Base-by-base conservation (phyloP, 2,113 vertebrate genomes). In the Heterotis niloticus region DNA sequence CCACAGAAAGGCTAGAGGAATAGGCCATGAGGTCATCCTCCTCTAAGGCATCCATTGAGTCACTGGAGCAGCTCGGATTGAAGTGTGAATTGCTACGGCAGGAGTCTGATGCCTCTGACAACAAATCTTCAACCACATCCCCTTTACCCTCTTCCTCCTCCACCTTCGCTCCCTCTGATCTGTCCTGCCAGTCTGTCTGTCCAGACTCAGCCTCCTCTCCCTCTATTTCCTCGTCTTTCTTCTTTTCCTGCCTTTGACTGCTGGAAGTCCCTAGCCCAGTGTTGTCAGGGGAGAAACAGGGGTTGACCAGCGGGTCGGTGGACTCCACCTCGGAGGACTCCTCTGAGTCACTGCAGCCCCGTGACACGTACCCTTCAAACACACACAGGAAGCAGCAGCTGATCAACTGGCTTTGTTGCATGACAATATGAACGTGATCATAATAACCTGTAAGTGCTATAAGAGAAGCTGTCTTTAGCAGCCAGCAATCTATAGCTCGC, bases 261-360 rank as follows among this genome's bases (percentile, higher is more conserved):
- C 10, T 78, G 13, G 20, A 28, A 13, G 56, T 65, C 23, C 28
- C n/a, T 16, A 16, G n/a, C 29, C 1, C n/a, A 5, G 29, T 17
- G 20, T 79, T 17, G 14, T 51, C 24, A 4, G 17, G 23, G 26
- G 77, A 70, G 66, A 70, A 57, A 54, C 4, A 23, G 9, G 28
- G 29, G 26, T 20, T 78, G 56, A 60, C 67, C 77, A 60, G 67
- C 29, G 56, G 14, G 77, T 70, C 57, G 54, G 66, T 17, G 56
- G 28, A 54, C 18, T 78, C 77, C 66, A 78, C 4, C 56, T 78
- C 77, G 10, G 95, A 95, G 4, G 94, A 96, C 64, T 94, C 92
- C 69, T 98, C 96, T 0, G 96, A 98, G 85, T 99, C 96, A 1
- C 96, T 99, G 87, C 94, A 94, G 44, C 92, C 89, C 67, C 95